phyloP scores from a whole-genome alignment of 2,113 vertebrate genomes.

The Zosterops japonicus region DNA sequence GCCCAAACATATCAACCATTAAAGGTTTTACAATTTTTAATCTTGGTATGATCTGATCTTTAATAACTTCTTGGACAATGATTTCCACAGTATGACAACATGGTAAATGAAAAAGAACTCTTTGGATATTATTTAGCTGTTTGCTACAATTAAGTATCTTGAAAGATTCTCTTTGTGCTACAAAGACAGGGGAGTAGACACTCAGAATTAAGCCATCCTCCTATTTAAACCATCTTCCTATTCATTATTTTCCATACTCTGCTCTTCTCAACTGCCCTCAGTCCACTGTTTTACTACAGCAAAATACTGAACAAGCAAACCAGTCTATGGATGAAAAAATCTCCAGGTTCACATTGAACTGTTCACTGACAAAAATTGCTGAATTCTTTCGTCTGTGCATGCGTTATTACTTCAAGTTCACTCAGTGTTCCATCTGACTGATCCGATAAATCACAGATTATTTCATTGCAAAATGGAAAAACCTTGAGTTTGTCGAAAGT shows the following conservation, averaged over 20 bases:
- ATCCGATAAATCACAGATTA: not conserved
- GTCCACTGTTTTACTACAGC: not conserved
- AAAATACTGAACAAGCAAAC: not conserved
- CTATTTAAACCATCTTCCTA: not conserved
- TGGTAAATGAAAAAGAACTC: not conserved
- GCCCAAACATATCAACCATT: not conserved
- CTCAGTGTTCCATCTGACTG: not conserved
- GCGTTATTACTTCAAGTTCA: not conserved
- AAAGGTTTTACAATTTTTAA: not conserved
- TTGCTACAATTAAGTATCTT: not conserved
- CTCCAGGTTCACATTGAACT: accelerated
- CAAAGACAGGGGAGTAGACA: not conserved
- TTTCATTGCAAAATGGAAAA: not conserved
- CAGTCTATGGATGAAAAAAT: not conserved
- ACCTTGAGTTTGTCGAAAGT: not conserved
- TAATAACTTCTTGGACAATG: not conserved
- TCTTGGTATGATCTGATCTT: not conserved
- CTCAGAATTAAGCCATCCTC: not conserved
- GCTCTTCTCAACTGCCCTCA: not conserved
- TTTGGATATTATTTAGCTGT: not conserved
- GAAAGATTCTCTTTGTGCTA: not conserved
- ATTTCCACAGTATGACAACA: not conserved
- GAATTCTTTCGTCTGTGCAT: not conserved
- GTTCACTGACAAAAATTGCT: not conserved
- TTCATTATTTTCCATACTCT: not conserved